Base-by-base conservation (phyloP, 2,113 vertebrate species). In the Macrotus californicus region DNA sequence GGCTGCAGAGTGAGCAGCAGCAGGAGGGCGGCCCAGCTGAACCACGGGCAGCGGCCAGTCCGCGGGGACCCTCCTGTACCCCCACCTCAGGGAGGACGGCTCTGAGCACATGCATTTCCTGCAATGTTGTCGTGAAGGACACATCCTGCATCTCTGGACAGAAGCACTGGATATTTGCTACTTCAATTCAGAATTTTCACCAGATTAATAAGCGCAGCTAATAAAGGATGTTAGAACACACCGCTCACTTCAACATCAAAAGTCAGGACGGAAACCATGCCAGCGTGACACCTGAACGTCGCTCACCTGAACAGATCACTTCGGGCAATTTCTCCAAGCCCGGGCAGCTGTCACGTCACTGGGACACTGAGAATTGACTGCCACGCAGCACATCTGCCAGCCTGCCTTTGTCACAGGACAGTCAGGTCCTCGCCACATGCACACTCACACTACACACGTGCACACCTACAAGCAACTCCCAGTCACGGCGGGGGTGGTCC, bases 21-120 rank as follows among this genome's bases (percentile, higher is more conserved):
- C 26, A 29, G 29, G 59, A 50, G 39, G 15, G 22, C 56, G 73
- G 43, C 6, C 11, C 15, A 12, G 46, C 29, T 75, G 26, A 43
- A 69, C 26, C 21, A 7, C 0, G 3, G 24, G 12, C 36, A 50
- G 15, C 0, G 0, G 19, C 24, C 34, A 10, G 22, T 34, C 50
- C 2, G 39, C 50, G 1, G 1, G 16, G 50, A 15, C 14, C 77
- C 1, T 39, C 31, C 34, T 31, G 4, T 7, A 29, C 14, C 24
- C 0, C 12, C 10, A 2, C 7, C 52, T 24, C 26, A 52, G 61
- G 69, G 48, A 87, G 22, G 61, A 43, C 3, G 26, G 39, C 59
- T 26, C 18, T 34, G 73, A 59, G 36, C 8, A 2, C 1, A 4
- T 31, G 54, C 50, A 5, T 50, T 56, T 54, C 70, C 93, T 54